Evolutionary conservation across 2,888 invertebrate genomes (phyloP), one percentile per base, ranked within the genome.

Genomic region (Epinotia bilunana): DNA sequence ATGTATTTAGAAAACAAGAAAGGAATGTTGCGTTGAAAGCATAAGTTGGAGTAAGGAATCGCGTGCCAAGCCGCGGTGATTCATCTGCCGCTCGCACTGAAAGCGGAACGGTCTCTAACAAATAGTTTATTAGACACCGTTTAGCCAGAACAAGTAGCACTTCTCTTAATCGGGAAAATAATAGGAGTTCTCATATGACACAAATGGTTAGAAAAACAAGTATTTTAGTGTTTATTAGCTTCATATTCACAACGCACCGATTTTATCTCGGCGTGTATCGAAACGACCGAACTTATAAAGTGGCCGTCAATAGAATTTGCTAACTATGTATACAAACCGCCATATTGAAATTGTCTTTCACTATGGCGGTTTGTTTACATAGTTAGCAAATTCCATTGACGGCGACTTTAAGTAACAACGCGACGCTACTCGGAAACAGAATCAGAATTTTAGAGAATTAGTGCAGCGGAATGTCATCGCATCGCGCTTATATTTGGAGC

Each of bases 41-140:
- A 87, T 81, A 86, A 88, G 86, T 84, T 62, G 33, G 61, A 75
- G 55, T 7, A 80, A 77, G 79, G 64, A 71, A 86, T 88, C 81
- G 90, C 90, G 90, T 91, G 91, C 79, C 61, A 76, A 80, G 75
- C 76, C 76, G 77, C 78, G 77, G 82, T 83, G 81, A 81, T 83
- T 87, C 86, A 87, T 87, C 88, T 91, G 79, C 88, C 83, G 81
- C 89, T 87, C 77, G 82, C 78, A 90, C 84, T 86, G 93, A 93
- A 93, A 93, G 93, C 93, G 93, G 90, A 87, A 91, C 91, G 46
- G 62, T 61, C 28, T 68, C 55, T 62, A 33, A 63, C 46, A 63
- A 63, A 69, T 46, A 62, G 33, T 69, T 69, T 58, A 33, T 33
- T 39, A 61, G 63, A 63, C 18, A 69, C 61, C 73, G 39, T 73